Conservation (phyloP, 2,888 invertebrate genomes). For the Spodoptera picta region DNA sequence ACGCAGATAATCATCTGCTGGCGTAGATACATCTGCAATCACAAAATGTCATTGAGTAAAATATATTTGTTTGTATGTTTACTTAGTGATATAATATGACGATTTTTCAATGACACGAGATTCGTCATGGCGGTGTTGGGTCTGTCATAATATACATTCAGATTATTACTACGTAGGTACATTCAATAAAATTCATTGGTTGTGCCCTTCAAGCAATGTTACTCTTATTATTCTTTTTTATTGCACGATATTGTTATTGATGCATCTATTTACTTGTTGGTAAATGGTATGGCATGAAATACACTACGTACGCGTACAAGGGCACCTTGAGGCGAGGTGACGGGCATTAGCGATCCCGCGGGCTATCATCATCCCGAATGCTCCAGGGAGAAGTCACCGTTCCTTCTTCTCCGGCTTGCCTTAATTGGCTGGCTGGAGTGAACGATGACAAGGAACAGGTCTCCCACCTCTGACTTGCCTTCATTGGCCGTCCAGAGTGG, state of each 20-base stretch:
- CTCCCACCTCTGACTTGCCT: no score
- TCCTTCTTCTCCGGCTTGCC: no score
- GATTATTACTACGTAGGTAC: constrained; percentile 16
- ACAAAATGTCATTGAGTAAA: constrained; percentile 12
- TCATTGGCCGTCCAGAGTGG: no score
- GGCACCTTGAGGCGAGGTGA: no score
- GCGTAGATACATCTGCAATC: constrained; percentile 5
- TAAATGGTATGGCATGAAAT: no score
- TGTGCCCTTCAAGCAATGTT: constrained; percentile 40
- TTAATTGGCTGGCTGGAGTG: no score
- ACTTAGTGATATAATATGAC: constrained; percentile 19
- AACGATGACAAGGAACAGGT: no score
- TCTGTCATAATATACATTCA: constrained; percentile 21
- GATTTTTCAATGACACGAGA: constrained; percentile 30
- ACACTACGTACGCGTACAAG: no score
- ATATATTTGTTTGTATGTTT: constrained; percentile 16
- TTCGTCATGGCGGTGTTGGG: constrained; percentile 32
- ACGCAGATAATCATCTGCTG: constrained; percentile 29
- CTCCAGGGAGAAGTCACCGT: no score
- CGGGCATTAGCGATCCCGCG: no score
- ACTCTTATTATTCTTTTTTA: constrained; percentile 18
- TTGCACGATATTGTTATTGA: constrained; percentile 3
- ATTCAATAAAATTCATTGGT: constrained; percentile 28
- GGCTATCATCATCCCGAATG: no score
- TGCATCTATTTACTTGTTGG: background rate